These are phyloP conservation scores for Leucopsar rothschildi DNA, from an alignment of 2,113 vertebrate genomes.

Conservation along the genomic window DNA sequence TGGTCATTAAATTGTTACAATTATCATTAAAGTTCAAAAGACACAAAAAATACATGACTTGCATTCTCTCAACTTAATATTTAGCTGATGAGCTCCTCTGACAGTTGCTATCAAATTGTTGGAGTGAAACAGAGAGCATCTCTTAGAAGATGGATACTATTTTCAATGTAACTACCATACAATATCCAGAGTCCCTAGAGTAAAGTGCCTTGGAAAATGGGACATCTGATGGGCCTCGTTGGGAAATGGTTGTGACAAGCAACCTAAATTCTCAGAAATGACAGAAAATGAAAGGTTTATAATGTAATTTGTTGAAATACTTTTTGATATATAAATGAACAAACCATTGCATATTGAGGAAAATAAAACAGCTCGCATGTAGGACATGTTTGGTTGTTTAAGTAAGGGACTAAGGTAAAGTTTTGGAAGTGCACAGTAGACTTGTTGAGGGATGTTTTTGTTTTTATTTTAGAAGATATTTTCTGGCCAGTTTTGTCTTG, in stretches of 20 bases:
- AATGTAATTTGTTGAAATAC: neutral
- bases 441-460: neutral
- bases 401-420: neutral
- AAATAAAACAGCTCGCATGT: neutral
- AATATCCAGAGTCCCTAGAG: neutral
- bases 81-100: neutral
- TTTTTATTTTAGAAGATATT: neutral
- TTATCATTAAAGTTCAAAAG: neutral
- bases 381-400: neutral
- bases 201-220: neutral
- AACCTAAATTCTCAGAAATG: neutral
- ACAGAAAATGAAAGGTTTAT: neutral
- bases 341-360: neutral
- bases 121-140: neutral
- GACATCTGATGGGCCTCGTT: neutral
- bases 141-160: neutral
- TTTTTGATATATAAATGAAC: neutral
- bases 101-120: neutral
- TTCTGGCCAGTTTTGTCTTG: neutral
- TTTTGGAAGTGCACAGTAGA: neutral
- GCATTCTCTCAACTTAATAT: neutral
- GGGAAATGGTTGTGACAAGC: neutral
- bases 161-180: neutral
- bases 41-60: neutral
- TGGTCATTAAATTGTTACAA: neutral